Percentiles rank a stretch among this genome's conserved stretches.
Evolutionary conservation across 2,113 vertebrate species (phyloP).

Genomic region (Onychorhynchus coronatus): DNA sequence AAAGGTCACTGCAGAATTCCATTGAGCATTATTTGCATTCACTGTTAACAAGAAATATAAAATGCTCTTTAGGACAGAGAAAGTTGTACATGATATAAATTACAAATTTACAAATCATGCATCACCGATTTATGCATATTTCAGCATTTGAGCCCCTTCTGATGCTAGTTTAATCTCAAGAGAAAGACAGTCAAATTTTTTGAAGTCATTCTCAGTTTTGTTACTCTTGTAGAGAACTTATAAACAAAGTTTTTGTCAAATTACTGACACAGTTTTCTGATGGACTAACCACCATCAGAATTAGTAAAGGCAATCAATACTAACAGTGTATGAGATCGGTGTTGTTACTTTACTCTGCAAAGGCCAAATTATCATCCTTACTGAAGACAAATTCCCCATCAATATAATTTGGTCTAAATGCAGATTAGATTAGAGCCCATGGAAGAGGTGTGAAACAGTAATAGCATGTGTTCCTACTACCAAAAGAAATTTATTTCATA

Average conservation of each 20-base stretch:
- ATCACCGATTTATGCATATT: conserved; percentile 32
- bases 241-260: not conserved
- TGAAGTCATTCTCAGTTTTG: not conserved
- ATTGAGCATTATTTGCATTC: conserved; percentile 62
- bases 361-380: not conserved
- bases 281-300: not conserved
- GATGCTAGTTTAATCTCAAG: not conserved
- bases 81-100: conserved; percentile 40
- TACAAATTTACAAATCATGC: conserved; percentile 52
- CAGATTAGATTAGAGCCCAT: not conserved
- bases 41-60: conserved; percentile 61
- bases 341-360: not conserved
- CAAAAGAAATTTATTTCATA: not conserved
- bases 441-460: not conserved
- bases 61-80: conserved; percentile 26
- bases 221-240: not conserved
- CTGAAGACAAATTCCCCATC: not conserved
- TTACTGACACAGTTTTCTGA: not conserved
- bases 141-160: not conserved
- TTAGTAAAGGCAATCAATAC: not conserved
- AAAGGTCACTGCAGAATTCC: conserved; percentile 64
- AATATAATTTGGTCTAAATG: not conserved
- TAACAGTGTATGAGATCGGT: not conserved
- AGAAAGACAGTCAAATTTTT: not conserved
- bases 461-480: not conserved